phyloP scores from a whole-genome alignment of 2,113 vertebrate genomes.

The Bungarus multicinctus region DNA sequence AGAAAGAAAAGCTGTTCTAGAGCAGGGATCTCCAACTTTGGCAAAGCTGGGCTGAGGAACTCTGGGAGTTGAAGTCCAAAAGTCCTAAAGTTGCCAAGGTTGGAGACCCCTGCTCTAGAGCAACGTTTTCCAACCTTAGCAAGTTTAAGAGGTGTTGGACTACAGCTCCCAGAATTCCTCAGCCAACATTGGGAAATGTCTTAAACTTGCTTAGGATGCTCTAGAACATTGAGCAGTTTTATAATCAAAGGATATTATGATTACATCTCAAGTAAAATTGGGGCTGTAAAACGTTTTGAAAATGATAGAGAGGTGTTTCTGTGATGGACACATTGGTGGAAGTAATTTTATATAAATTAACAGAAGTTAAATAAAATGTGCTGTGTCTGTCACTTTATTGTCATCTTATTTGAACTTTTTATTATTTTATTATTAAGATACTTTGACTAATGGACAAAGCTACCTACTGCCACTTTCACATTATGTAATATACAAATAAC shows the following conservation, averaged over 20 bases:
- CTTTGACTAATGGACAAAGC: not conserved
- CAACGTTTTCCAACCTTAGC: not conserved
- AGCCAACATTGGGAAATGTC: not conserved
- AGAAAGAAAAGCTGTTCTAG: not conserved
- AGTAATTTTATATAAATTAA: not conserved
- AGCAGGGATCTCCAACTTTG: not conserved
- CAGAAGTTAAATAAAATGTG: not conserved
- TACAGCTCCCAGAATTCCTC: not conserved
- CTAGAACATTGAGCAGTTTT: not conserved
- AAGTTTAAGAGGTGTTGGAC: not conserved
- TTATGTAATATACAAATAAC: not conserved
- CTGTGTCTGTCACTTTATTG: not conserved
- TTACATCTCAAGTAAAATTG: conserved; percentile 30
- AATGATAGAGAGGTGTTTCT: not conserved
- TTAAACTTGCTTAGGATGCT: not conserved
- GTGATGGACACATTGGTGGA: not conserved
- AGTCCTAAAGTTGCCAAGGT: too few relatives aligned
- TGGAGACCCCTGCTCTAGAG: not conserved
- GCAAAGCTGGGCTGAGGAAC: not conserved
- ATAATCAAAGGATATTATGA: conserved; percentile 14
- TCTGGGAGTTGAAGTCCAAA: too few relatives aligned
- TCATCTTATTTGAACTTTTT: not conserved
- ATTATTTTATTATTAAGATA: not conserved
- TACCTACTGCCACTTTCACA: not conserved
- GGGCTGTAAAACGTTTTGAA: not conserved